Evolutionary conservation across 2,888 invertebrate species (phyloP), one percentile per base, ranked within the genome.

Genomic region (Agapostemon virescens): DNA sequence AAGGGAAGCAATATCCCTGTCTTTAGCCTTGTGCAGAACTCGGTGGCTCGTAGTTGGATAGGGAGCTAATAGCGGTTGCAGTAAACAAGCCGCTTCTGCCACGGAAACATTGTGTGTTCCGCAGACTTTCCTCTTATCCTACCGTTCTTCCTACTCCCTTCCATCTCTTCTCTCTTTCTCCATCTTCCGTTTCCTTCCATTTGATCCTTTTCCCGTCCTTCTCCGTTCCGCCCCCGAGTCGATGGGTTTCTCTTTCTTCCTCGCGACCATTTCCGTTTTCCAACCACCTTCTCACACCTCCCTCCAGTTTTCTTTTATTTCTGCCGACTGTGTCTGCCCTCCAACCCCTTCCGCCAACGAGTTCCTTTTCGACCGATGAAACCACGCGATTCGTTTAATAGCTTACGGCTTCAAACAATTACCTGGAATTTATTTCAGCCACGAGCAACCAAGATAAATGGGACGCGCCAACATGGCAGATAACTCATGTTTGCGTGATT

Each of bases 1-100:
- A 89, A 90, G 90, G 87, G 88, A 89, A 89, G 91, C 90, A 90
- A 91, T 90, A 91, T 91, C 90, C 90, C 86, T 84, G 85, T 77
- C 86, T 88, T 86, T 84, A 86, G 85, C 86, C 83, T 73, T 40
- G 76, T 71, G 81, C 82, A 72, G 69, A 81, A 79, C 85, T 67
- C 75, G 86, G 76, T 77, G 66, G 74, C 77, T 77, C 79, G 76
- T 76, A 81, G 81, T 68, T 82, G 85, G 83, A 84, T 78, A 81
- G 82, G 84, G 84, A 88, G 88, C 88, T 90, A 90, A 91, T 91
- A 90, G 89, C 87, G 82, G 84, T 86, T 85, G 87, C 81, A 88
- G 88, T 90, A 91, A 91, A 91, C 91, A 90, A 88, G 88, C 87
- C 86, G 89, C 88, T 88, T 88, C 87, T 85, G 81, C 84, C 85